Evolutionary conservation across 2,888 invertebrate genomes (phyloP).

Genomic region (Chrysolina oricalcia): DNA sequence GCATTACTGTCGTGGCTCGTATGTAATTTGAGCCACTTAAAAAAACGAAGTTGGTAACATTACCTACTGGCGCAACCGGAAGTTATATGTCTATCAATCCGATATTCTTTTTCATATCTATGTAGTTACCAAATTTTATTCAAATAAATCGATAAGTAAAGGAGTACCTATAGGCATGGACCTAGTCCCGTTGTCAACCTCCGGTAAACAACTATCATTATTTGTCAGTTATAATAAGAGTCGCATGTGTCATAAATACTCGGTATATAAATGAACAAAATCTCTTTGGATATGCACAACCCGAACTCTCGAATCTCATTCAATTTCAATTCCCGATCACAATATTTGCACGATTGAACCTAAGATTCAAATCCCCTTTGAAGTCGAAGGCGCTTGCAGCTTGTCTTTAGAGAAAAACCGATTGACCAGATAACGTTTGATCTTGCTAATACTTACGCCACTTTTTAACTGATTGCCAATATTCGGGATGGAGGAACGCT

Average conservation of each 20-base stretch:
- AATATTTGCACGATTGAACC: conserved; percentile 33
- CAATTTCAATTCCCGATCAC: conserved; percentile 11
- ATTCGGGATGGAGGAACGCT: conserved; percentile 41
- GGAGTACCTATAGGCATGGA: too few relatives aligned
- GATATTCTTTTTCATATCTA: too few relatives aligned
- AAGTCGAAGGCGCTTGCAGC: conserved; percentile 43
- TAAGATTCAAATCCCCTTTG: conserved; percentile 46
- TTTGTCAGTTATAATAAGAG: too few relatives aligned
- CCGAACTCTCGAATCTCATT: neutral
- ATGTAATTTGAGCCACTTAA: too few relatives aligned
- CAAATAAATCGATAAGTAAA: too few relatives aligned
- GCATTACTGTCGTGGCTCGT: too few relatives aligned
- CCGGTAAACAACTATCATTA: too few relatives aligned
- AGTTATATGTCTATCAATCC: too few relatives aligned
- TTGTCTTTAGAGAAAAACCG: conserved; percentile 52
- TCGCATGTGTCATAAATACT: neutral
- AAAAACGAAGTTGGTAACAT: too few relatives aligned
- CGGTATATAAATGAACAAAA: neutral
- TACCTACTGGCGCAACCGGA: too few relatives aligned
- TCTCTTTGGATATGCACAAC: neutral
- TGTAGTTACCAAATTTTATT: too few relatives aligned
- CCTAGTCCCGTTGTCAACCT: too few relatives aligned
- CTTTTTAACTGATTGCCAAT: conserved; percentile 58
- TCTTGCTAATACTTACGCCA: conserved; percentile 55
- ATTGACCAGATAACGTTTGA: conserved; percentile 55